phyloP scores from a whole-genome alignment of 2,113 vertebrate species.

The Cynopterus brachyotis region DNA sequence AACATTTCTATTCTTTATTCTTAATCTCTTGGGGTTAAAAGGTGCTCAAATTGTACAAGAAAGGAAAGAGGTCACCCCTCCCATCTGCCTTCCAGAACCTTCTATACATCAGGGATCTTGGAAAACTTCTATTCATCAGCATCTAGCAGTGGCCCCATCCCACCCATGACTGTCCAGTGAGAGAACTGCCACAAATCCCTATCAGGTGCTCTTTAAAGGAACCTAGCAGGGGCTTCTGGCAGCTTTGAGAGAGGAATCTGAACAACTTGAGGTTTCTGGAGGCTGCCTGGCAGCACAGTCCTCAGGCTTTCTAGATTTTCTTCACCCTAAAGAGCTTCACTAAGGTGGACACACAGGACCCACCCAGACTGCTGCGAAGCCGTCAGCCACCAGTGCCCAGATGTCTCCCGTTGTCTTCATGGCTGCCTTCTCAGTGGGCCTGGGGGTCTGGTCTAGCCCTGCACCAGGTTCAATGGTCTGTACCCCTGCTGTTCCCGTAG shows the following conservation, averaged over 20 bases:
- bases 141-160: fast-evolving
- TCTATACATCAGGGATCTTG: background rate
- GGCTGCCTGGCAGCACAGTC: too few species aligned
- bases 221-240: background rate
- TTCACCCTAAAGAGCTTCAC: background rate
- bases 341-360: background rate
- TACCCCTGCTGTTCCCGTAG: background rate
- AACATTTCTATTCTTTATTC: background rate
- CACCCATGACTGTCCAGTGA: background rate
- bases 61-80: background rate
- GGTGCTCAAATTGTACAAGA: background rate
- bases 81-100: background rate
- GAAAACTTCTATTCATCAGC: background rate
- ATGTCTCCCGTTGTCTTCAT: fast-evolving
- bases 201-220: background rate
- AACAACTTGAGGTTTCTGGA: background rate
- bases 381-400: background rate
- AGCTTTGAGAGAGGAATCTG: background rate
- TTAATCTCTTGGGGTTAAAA: background rate
- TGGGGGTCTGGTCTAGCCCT: background rate
- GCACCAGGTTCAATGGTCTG: fast-evolving
- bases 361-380: background rate
- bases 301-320: background rate
- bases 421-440: fast-evolving
- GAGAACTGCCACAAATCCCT: background rate